A percentile compares a stretch with the other conserved stretches of the same genome.
Conservation (phyloP, 2,888 invertebrate species). For the Drosophila testacea region DNA sequence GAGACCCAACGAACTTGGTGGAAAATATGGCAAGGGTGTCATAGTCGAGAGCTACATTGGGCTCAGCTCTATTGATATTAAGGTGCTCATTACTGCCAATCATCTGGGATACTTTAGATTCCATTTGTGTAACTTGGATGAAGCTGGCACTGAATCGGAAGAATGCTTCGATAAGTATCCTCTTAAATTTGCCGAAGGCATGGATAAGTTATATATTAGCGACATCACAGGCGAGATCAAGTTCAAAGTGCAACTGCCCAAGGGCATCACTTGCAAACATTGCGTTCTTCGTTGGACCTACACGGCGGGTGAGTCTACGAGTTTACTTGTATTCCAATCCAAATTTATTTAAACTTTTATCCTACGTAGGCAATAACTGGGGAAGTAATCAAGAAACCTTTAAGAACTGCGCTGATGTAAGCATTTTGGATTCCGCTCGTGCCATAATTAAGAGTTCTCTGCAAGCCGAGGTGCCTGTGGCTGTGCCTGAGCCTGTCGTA, state of each 20-base stretch:
- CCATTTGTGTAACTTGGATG: slow-evolving; percentile 86
- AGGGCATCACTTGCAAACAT: slow-evolving; percentile 85
- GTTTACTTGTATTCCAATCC: no score
- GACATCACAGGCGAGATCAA: slow-evolving; percentile 64
- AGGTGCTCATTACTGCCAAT: slow-evolving; percentile 85
- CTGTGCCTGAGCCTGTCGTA: neutral
- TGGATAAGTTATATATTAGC: slow-evolving; percentile 62
- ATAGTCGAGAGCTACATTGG: slow-evolving; percentile 85
- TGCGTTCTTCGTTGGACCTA: slow-evolving; percentile 87
- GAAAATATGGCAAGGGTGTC: slow-evolving; percentile 86
- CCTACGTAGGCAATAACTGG: slow-evolving; percentile 85
- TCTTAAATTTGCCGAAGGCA: slow-evolving; percentile 81
- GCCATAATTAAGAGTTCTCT: slow-evolving; percentile 30
- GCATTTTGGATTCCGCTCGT: slow-evolving; percentile 54
- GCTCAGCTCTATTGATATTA: slow-evolving; percentile 71
- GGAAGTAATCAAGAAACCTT: slow-evolving; percentile 86
- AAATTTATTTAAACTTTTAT: no score
- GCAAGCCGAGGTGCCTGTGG: slow-evolving; percentile 28
- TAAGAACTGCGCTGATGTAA: slow-evolving; percentile 86
- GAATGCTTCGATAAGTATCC: slow-evolving; percentile 86
- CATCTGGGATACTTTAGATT: slow-evolving; percentile 86
- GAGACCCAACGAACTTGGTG: slow-evolving; percentile 86
- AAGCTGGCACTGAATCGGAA: slow-evolving; percentile 85
- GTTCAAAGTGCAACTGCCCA: slow-evolving; percentile 81
- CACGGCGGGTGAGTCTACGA: slow-evolving; percentile 79